Evolutionary conservation across 2,888 invertebrate species (phyloP).

Genomic region (Spisula subtruncata): DNA sequence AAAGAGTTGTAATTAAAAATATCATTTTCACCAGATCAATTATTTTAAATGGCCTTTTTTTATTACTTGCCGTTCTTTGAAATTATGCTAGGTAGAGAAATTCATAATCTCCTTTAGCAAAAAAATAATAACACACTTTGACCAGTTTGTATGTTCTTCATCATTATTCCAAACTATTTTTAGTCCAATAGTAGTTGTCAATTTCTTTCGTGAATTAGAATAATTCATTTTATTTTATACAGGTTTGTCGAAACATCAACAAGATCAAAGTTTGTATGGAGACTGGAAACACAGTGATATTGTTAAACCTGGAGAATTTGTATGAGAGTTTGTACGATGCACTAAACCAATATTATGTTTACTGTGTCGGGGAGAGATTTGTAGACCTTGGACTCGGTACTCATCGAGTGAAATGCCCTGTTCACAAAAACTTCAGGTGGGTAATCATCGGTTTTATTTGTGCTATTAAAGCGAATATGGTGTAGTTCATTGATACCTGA

Average conservation of each 20-base stretch:
- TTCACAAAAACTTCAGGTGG: constrained; percentile 82
- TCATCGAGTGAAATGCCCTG: constrained; percentile 84
- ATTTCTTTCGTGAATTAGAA: too few relatives aligned
- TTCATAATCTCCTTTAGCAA: too few relatives aligned
- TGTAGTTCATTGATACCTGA: too few relatives aligned
- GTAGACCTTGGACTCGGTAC: constrained; percentile 85
- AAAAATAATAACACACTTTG: too few relatives aligned
- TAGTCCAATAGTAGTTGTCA: too few relatives aligned
- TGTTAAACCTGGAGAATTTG: constrained; percentile 85
- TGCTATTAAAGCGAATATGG: too few relatives aligned
- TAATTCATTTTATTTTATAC: constrained; percentile 7
- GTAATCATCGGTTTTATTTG: too few relatives aligned
- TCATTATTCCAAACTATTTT: too few relatives aligned
- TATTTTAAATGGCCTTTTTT: not conserved
- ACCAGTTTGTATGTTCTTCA: too few relatives aligned
- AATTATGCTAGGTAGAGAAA: too few relatives aligned
- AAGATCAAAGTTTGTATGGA: constrained; percentile 86
- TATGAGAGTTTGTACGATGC: constrained; percentile 87
- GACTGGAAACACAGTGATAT: constrained; percentile 84
- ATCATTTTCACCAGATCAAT: not conserved
- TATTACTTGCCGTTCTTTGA: too few relatives aligned
- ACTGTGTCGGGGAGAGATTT: constrained; percentile 76
- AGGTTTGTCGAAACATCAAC: constrained; percentile 86
- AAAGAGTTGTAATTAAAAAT: not conserved
- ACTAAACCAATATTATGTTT: constrained; percentile 84